Evolutionary conservation across 2,797 vertebrate genomes (phyloP), one percentile per base, ranked within the genome.

Genomic region (Karalla daura): DNA sequence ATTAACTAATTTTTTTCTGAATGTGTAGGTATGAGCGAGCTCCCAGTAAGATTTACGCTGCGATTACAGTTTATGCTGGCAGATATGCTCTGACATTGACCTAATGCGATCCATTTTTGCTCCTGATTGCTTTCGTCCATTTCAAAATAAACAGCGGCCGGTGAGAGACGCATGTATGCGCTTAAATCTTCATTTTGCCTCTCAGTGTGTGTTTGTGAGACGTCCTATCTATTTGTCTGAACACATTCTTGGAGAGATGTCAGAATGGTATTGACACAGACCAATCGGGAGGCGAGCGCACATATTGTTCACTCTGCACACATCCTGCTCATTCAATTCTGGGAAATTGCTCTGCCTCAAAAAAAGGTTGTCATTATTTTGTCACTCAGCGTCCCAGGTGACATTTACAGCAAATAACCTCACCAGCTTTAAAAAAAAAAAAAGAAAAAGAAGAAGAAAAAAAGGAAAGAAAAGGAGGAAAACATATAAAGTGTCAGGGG

Each of bases 351-450:
- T 89, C 78, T 80, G 75, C 78, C 86, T 91, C 74, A 80, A 93
- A 92, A 88, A 88, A 85, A 84, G 84, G 84, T 87, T 91, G 89
- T 91, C 89, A 93, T 94, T 94, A 93, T 91, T 92, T 92, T 91
- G 89, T 92, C 90, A 92, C 89, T 88, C 88, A 78, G 79, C 51
- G 59, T 92, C 89, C 87, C 88, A 87, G 86, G 85, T 93, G 92
- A 92, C 91, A 93, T 93, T 93, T 92, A 91, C 71, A 87, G 91
- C 86, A 91, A 92, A 93, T 92, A 91, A 87, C 81, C 84, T 87
- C 77, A 72, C 18, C 50, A 62, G 75, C 70, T 70, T 5, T 14
- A 30, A 55, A 55, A 28, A 17, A 46, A 44, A 21, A 43, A 24
- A 78, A 87, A 78, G 68, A 70, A 72, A 78, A 82, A 15, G 59